Base-by-base conservation (phyloP, 1,140 invertebrate species). In the Ceratosolen solmsi region DNA sequence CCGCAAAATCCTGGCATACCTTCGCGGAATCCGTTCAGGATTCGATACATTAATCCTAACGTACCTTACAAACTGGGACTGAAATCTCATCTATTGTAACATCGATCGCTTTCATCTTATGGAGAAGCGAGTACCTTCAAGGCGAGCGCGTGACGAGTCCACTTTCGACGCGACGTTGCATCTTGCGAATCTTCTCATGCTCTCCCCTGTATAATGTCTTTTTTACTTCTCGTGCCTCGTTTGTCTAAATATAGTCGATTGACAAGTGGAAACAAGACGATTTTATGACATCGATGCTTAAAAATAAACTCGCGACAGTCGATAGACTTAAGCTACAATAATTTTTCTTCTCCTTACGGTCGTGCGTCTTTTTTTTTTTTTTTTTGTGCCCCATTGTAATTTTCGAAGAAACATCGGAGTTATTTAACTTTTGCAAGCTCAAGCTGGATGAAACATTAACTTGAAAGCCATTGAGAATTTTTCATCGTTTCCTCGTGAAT, bases 31-130 rank as follows among this genome's bases (percentile, higher is more conserved):
- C 36, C 8, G 15, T 1, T n/a, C 9, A 46, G 22, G 5, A 25
- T 46, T 76, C 46, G n/a, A 70, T 25, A 36, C 49, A 56, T 54
- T 51, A 79, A 71, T 41, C 70, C 33, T 46, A 60, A 76, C 25
- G 73, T 8, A 8, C 17, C 2, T 41, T 4, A 56, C 17, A 22
- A 38, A 5, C 17, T 5, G 22, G 51, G 30, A 25, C 27, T 41
- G 30, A 9, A 20, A 2, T 5, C 56, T n/a, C 46, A n/a, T 30
- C 76, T 76, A 76, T 63, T 76, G 74, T 60, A 54, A 60, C 13
- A 58, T 58, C 56, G 36, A 46, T 60, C 22, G 13, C 54, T 27
- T 54, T 75, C 33, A 17, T 63, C 20, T 38, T 36, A 56, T 56
- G n/a, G 72, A 17, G 46, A 33, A 36, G 51, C 30, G 51, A 20